phyloP scores from a whole-genome alignment of 2,888 invertebrate genomes.

The Bugulina stolonifera region DNA sequence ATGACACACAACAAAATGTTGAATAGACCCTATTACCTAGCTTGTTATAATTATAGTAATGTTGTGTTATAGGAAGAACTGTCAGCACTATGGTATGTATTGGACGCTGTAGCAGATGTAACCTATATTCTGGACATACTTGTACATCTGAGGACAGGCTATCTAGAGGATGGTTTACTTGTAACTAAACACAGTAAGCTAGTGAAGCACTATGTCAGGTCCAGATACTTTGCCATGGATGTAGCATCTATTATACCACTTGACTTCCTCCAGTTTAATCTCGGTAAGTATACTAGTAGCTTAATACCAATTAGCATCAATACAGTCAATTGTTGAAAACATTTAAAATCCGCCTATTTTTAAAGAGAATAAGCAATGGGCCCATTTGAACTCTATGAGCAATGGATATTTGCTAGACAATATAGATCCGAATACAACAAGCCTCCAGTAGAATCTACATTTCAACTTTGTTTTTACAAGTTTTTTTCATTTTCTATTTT shows the following conservation, averaged over 20 bases:
- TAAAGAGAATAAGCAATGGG: too few relatives aligned
- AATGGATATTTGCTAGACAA: too few relatives aligned
- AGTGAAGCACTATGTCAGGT: slow-evolving; percentile 79
- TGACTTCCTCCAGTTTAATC: slow-evolving; percentile 76
- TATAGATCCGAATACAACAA: too few relatives aligned
- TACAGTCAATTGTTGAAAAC: too few relatives aligned
- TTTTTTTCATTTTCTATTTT: too few relatives aligned
- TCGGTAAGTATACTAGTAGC: slow-evolving; percentile 56
- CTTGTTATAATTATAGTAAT: not conserved
- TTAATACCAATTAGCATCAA: too few relatives aligned
- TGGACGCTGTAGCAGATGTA: slow-evolving; percentile 76
- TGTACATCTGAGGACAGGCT: slow-evolving; percentile 88
- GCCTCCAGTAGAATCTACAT: too few relatives aligned
- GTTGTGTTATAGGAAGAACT: slow-evolving; percentile 32
- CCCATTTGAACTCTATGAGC: too few relatives aligned
- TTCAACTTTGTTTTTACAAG: too few relatives aligned
- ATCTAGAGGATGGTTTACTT: slow-evolving; percentile 89
- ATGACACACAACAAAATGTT: too few relatives aligned
- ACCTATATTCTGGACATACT: slow-evolving; percentile 81
- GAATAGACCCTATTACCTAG: too few relatives aligned
- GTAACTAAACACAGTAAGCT: slow-evolving; percentile 85
- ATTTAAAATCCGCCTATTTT: too few relatives aligned
- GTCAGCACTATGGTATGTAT: slow-evolving; percentile 39
- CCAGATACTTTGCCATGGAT: slow-evolving; percentile 78
- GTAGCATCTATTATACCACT: slow-evolving; percentile 74